Evolutionary conservation across 2,113 vertebrate species (phyloP).

Genomic region (Tiliqua scincoides): DNA sequence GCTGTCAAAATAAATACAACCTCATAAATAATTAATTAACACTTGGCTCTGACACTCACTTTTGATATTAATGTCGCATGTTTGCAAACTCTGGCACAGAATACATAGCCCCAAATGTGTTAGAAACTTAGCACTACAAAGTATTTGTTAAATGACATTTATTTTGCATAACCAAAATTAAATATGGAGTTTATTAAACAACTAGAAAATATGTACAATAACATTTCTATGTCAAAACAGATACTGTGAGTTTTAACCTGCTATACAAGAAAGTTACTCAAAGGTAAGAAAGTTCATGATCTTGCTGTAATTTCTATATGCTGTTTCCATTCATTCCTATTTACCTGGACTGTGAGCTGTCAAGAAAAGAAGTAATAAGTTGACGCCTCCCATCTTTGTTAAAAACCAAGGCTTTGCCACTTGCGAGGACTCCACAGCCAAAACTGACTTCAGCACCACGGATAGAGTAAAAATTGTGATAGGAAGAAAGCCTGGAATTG

Average conservation of each 20-base stretch:
- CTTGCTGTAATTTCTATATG: not conserved
- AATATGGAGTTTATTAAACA: not conserved
- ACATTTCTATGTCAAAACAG: not conserved
- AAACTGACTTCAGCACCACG: constrained; percentile 97
- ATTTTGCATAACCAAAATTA: constrained; percentile 36
- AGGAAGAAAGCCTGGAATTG: constrained; percentile 92
- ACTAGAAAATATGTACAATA: not conserved
- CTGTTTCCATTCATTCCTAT: not conserved
- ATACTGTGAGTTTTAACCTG: not conserved
- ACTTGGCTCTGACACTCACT: constrained; percentile 75
- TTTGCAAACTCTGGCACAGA: constrained; percentile 54
- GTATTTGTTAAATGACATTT: constrained; percentile 13
- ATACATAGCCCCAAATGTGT: constrained; percentile 52
- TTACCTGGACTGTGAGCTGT: constrained; percentile 97
- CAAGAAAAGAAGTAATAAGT: constrained; percentile 91
- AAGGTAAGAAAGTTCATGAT: not conserved
- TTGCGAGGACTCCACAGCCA: constrained; percentile 94
- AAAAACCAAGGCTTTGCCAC: constrained; percentile 95
- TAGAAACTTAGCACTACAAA: constrained; percentile 34
- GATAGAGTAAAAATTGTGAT: constrained; percentile 97
- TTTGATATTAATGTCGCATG: constrained; percentile 76
- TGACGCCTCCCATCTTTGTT: constrained; percentile 94
- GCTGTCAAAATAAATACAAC: constrained; percentile 82
- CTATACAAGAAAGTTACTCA: not conserved
- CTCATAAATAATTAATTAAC: constrained; percentile 80